Evolutionary conservation across 64 coral and sea anemone genomes (phyloP).

Genomic region (Trachythela sp.): DNA sequence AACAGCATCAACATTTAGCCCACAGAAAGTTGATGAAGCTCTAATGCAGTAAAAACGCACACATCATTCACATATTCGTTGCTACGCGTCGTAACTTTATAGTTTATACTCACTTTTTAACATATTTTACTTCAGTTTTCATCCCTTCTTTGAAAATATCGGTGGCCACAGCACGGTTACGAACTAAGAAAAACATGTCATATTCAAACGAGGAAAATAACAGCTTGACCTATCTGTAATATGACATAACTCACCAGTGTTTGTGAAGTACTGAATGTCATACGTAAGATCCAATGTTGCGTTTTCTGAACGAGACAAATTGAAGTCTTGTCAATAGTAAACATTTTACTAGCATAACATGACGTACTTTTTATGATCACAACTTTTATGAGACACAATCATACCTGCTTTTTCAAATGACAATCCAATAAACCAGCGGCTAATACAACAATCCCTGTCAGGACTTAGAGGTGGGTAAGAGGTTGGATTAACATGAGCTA

Average conservation of each 20-base stretch:
- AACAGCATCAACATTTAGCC: neutral
- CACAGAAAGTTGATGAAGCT: too few relatives aligned
- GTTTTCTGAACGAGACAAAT: neutral
- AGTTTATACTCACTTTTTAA: neutral
- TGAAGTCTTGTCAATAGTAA: neutral
- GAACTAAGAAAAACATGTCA: neutral
- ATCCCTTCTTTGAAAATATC: slow-evolving; percentile 3
- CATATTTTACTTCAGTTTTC: slow-evolving; percentile 25
- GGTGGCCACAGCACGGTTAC: neutral
- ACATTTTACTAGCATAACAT: too few relatives aligned
- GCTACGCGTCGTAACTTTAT: too few relatives aligned
- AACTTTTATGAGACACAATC: too few relatives aligned
- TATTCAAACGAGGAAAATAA: neutral
- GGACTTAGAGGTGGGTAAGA: slow-evolving; percentile 60
- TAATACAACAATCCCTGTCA: slow-evolving; percentile 66
- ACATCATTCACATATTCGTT: too few relatives aligned
- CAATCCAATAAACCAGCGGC: slow-evolving; percentile 93
- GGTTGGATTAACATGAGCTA: slow-evolving; percentile 81
- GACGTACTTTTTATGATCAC: too few relatives aligned
- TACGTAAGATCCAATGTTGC: neutral
- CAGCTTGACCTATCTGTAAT: too few relatives aligned
- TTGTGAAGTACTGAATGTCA: slow-evolving; percentile 15
- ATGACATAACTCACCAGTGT: neutral
- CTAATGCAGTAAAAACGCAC: too few relatives aligned
- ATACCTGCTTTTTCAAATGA: slow-evolving; percentile 78